These are phyloP conservation scores for Gobio occitaniae DNA, from an alignment of 2,797 vertebrate genomes.

Conservation along the genomic window DNA sequence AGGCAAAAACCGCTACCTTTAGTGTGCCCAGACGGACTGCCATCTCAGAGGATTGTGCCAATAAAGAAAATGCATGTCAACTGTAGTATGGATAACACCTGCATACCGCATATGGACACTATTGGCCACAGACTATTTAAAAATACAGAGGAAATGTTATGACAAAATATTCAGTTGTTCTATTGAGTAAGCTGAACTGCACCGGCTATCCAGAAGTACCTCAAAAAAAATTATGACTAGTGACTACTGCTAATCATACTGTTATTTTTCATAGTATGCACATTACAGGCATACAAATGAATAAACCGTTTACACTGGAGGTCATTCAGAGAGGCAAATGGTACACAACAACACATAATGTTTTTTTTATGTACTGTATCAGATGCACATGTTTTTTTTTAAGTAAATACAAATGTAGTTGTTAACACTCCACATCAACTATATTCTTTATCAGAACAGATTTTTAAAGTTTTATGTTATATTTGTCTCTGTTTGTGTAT, in stretches of 20 bases:
- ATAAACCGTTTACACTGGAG: background rate
- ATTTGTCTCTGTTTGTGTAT: background rate
- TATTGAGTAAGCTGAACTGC: background rate
- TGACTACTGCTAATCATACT: conserved; percentile 9
- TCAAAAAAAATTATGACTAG: background rate
- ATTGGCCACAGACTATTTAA: background rate
- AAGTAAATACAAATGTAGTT: conserved; percentile 1
- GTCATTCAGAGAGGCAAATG: background rate
- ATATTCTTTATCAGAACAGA: background rate
- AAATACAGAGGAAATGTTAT: background rate
- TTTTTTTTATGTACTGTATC: background rate
- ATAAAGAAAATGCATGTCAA: conserved; percentile 50
- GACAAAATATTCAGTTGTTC: background rate
- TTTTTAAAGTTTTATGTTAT: conserved; percentile 10
- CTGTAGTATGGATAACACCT: conserved; percentile 17
- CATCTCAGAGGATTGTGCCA: conserved; percentile 60
- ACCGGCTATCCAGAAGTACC: background rate
- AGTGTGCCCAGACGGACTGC: conserved; percentile 39
- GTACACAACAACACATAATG: background rate
- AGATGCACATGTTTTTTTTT: background rate
- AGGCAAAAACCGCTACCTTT: conserved; percentile 10
- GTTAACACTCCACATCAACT: conserved; percentile 33
- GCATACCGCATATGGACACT: background rate
- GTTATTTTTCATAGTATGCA: conserved; percentile 24
- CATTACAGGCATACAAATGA: background rate